These are phyloP conservation scores for Anoplopoma fimbria DNA, from an alignment of 2,113 vertebrate genomes.

Conservation along the genomic window DNA sequence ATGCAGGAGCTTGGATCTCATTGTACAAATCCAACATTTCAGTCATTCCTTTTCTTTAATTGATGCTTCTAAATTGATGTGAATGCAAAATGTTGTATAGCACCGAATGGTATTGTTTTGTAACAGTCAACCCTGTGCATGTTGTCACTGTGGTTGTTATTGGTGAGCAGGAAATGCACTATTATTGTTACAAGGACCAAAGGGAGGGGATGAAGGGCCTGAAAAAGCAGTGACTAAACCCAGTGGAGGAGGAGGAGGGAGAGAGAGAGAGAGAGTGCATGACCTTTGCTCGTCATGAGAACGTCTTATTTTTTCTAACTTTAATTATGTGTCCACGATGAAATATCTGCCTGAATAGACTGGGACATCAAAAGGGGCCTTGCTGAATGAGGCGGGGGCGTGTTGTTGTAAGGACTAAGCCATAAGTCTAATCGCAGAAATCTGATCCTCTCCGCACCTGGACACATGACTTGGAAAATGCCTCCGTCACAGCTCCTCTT, in stretches of 20 bases:
- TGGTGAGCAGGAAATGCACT: slow-evolving; percentile 73
- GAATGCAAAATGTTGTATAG: slow-evolving; percentile 23
- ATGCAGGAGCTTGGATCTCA: not conserved
- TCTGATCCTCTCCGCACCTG: slow-evolving; percentile 77
- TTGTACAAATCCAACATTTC: not conserved
- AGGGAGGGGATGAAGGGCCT: slow-evolving; percentile 31
- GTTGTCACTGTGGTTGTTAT: slow-evolving; percentile 59
- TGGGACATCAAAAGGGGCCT: slow-evolving; percentile 61
- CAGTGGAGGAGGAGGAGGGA: slow-evolving; percentile 2
- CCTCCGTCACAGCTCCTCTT: slow-evolving; percentile 42
- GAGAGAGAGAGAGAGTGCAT: slow-evolving; percentile 8
- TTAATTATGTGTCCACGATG: slow-evolving; percentile 69
- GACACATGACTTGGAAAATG: slow-evolving; percentile 54
- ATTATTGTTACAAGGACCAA: slow-evolving; percentile 51
- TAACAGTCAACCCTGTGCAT: not conserved
- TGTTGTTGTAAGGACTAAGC: slow-evolving; percentile 57
- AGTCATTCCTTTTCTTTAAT: not conserved
- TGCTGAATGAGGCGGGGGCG: slow-evolving; percentile 47
- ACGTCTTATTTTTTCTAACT: slow-evolving; percentile 55
- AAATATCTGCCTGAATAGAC: slow-evolving; percentile 52
- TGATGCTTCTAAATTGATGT: not conserved
- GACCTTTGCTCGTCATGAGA: slow-evolving; percentile 52
- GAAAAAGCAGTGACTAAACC: slow-evolving; percentile 44
- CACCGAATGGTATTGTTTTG: slow-evolving; percentile 30
- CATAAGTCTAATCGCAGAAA: slow-evolving; percentile 70